Base-by-base conservation (phyloP, 2,113 vertebrate genomes). In the Poecile atricapillus region DNA sequence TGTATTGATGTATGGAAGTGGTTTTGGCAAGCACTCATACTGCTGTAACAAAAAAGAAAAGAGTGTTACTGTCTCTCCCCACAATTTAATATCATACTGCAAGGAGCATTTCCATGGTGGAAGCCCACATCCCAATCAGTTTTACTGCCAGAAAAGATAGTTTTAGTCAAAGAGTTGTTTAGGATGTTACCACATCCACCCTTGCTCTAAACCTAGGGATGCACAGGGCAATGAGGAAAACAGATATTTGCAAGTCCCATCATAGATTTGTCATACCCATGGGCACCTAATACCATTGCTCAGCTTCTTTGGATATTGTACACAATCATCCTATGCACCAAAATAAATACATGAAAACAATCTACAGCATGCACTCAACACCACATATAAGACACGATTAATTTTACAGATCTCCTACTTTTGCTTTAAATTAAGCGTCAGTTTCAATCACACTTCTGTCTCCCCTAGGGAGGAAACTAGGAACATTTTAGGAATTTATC, bases 21-120 rank as follows among this genome's bases (percentile, higher is more conserved):
- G 18, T 84, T 97, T 91, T 95, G 87, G 85, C 93, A 95, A 82
- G 44, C 53, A 31, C 31, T 90, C 24, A 24, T 23, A 58, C 11
- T 83, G 43, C 70, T 56, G 0, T 53, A 96, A 91, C 41, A 62
- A 62, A 41, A 55, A 68, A 35, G 64, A 60, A 78, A 83, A 52
- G 4, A 18, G 31, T 19, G 62, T 41, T 27, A 30, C 62, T 90
- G 89, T 71, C 68, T 94, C 58, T 80, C 84, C 74, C 44, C 60
- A 50, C 86, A 50, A 68, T 16, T 83, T 75, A 59, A 68, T 52
- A 47, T 39, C 69, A 78, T 64, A 37, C 83, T 75, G 77, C 64
- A 89, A 74, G 53, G 68, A 92, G 17, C 53, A 64, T 74, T 62
- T 94, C 39, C 62, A 81, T 0, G 16, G 23, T 63, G 63, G 58